Evolutionary conservation across 2,113 vertebrate genomes (phyloP), one percentile per base, ranked within the genome.

Genomic region (Junco hyemalis): DNA sequence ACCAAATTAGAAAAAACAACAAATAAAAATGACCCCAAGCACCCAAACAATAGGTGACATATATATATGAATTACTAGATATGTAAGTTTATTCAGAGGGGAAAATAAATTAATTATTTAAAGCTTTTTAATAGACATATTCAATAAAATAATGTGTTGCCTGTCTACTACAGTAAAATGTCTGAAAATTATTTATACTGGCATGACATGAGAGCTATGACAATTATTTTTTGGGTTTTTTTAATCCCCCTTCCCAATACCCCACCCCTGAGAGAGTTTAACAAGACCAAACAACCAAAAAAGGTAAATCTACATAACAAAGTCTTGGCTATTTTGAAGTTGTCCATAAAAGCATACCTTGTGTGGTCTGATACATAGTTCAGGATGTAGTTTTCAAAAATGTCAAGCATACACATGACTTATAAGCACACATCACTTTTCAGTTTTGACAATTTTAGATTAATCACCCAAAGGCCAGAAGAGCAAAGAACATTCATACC

Each of bases 361-460:
- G 13, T 76, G 70, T 76, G 61, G 61, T 74, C 81, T 61, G 45
- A 72, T 78, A 53, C 1, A 5, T 72, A 56, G 66, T 81, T 81
- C 9, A 29, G 50, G 15, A 56, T 42, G 18, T 22, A 69, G 38
- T 89, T 92, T 92, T 85, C 36, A 92, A 91, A 92, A 91, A 61
- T 61, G 47, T 57, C 81, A 89, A 72, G 50, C 60, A 61, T 40
- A 22, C 14, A 36, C 10, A 18, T 74, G 35, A 64, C 8, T 81
- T 95, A 59, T 9, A 64, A 81, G 29, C n/a, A 29, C 9, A 81
- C 38, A 59, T 56, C 5, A 40, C 33, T 79, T 84, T 71, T 70
- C 20, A 76, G 26, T 84, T 95, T 87, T 84, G 77, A 64, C 57
- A 56, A 26, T 89, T 91, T 86, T 81, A 72, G 44, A 64, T 65